A percentile compares a stretch with the other conserved stretches of the same genome.
Conservation (phyloP, 2,797 vertebrate genomes). For the Sparidentex hasta region DNA sequence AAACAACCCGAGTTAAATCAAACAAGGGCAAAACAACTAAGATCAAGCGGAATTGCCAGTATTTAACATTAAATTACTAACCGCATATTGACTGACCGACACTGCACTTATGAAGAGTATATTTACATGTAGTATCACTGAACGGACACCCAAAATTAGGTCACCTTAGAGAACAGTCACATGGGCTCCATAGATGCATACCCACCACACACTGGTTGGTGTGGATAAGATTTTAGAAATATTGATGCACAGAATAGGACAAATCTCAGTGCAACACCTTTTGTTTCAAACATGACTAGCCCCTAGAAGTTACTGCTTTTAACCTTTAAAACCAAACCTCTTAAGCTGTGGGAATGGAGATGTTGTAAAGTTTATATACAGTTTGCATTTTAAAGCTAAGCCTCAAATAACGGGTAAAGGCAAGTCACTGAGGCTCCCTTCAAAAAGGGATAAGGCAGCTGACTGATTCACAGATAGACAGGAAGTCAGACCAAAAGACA, state of each 20-base stretch:
- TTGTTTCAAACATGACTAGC: slow-evolving; percentile 48
- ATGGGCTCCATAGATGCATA: slow-evolving; percentile 23
- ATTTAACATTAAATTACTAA: background rate
- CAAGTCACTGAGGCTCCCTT: background rate
- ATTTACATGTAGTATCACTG: slow-evolving; percentile 20
- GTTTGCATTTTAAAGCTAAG: background rate
- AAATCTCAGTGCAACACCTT: background rate
- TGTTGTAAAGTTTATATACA: background rate
- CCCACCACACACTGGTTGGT: slow-evolving; percentile 14
- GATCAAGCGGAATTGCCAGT: too few species aligned
- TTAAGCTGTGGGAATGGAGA: background rate
- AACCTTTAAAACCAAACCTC: background rate
- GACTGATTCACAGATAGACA: slow-evolving; percentile 32
- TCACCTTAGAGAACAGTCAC: slow-evolving; percentile 31
- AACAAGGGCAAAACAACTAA: too few species aligned
- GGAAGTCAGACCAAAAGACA: too few species aligned
- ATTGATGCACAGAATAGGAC: background rate
- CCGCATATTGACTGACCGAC: background rate
- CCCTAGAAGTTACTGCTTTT: slow-evolving; percentile 17
- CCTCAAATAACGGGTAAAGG: background rate
- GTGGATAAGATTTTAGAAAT: slow-evolving; percentile 21
- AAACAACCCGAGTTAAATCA: too few species aligned
- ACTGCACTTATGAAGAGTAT: background rate
- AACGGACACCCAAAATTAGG: slow-evolving; percentile 28
- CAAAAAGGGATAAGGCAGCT: slow-evolving; percentile 10